Conservation (phyloP, 37 sponge, comb jelly and placozoan species). For the Aplysina aerophoba region DNA sequence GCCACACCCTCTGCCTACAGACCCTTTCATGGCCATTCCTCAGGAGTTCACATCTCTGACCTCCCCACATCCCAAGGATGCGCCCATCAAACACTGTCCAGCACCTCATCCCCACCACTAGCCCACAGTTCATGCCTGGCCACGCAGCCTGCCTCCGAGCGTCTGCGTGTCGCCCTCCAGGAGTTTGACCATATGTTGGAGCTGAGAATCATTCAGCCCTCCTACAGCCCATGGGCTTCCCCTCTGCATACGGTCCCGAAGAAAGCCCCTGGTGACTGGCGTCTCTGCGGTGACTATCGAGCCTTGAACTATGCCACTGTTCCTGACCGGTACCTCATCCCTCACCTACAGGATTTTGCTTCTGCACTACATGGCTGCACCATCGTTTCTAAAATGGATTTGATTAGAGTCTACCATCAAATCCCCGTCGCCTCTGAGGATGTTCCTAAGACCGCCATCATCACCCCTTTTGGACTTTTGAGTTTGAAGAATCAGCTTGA, state of each 20-base stretch:
- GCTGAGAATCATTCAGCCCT: slow-evolving; percentile 46
- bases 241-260: slow-evolving; percentile 58
- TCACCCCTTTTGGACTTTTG: not conserved
- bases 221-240: slow-evolving; percentile 46
- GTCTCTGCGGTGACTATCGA: slow-evolving; percentile 57
- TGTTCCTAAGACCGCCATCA: not conserved
- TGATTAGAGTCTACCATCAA: slow-evolving; percentile 47
- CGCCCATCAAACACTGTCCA: not conserved
- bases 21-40: not conserved
- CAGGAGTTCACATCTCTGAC: slow-evolving; percentile 16
- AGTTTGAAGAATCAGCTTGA: not conserved
- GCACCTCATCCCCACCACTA: slow-evolving; percentile 51
- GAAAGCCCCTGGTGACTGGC: slow-evolving; percentile 56
- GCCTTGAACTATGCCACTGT: slow-evolving; percentile 31
- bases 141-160: slow-evolving; percentile 44
- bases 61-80: not conserved
- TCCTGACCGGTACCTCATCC: slow-evolving; percentile 43
- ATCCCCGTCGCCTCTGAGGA: slow-evolving; percentile 30
- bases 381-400: slow-evolving; percentile 31
- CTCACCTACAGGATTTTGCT: slow-evolving; percentile 36
- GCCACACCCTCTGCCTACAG: not conserved
- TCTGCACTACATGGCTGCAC: slow-evolving; percentile 6
- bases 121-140: slow-evolving; percentile 43
- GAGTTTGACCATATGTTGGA: slow-evolving; percentile 49
- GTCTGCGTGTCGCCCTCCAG: not conserved